Percentiles rank a stretch among this genome's conserved stretches.
Conservation (phyloP, 1,140 invertebrate species). For the Drosophila ficusphila region DNA sequence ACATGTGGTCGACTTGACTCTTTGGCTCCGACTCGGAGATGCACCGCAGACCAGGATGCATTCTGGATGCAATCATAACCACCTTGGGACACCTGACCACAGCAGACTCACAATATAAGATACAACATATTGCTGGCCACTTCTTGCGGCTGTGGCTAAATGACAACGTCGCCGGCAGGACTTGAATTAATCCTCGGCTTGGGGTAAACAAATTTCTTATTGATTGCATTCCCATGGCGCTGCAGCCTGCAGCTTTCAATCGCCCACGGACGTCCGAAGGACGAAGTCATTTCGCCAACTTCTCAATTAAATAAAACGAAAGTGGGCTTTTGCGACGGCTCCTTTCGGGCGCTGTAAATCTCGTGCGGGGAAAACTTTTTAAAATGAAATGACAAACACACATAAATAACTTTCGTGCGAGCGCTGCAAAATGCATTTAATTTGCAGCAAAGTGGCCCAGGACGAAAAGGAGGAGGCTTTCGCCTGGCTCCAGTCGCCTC, state of each 20-base stretch:
- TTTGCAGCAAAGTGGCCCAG: slow-evolving; percentile 75
- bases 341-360: slow-evolving; percentile 49
- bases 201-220: slow-evolving; percentile 60
- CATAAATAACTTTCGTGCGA: slow-evolving; percentile 64
- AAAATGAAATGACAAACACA: slow-evolving; percentile 76
- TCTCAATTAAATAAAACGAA: slow-evolving; percentile 70
- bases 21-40: slow-evolving; percentile 25
- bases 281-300: slow-evolving; percentile 52
- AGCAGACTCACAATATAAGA: slow-evolving; percentile 17
- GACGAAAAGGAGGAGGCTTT: slow-evolving; percentile 25
- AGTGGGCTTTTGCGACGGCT: slow-evolving; percentile 8
- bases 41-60: slow-evolving; percentile 9
- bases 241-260: slow-evolving; percentile 15
- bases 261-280: background rate
- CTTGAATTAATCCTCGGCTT: slow-evolving; percentile 16
- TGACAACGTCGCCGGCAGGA: slow-evolving; percentile 8
- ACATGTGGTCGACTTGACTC: slow-evolving; percentile 37
- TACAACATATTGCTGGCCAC: slow-evolving; percentile 29
- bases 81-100: slow-evolving; percentile 12
- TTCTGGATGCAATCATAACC: slow-evolving; percentile 6
- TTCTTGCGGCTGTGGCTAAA: slow-evolving; percentile 21
- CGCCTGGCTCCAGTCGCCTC: slow-evolving; percentile 62
- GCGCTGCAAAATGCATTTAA: slow-evolving; percentile 61
- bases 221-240: slow-evolving; percentile 47
- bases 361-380: slow-evolving; percentile 72